phyloP scores from a whole-genome alignment of 2,888 invertebrate species.

The Dolomedes plantarius region DNA sequence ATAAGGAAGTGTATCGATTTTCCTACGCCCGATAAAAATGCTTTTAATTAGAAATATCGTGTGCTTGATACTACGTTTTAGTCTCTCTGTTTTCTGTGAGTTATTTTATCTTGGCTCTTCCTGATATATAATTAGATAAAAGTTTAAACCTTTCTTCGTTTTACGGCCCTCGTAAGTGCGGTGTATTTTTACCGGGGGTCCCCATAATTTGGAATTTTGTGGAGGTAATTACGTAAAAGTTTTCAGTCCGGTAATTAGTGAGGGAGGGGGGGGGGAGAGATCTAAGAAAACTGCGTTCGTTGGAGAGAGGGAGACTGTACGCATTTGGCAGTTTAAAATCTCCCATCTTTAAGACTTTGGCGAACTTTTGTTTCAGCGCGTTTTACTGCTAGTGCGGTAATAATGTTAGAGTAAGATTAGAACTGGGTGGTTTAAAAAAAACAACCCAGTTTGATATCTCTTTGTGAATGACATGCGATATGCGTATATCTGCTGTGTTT shows the following conservation, averaged over 20 bases:
- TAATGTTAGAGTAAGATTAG: no score
- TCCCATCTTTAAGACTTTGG: no score
- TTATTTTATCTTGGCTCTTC: not conserved
- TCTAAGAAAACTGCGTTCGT: not conserved
- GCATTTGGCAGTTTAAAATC: no score
- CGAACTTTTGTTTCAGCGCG: no score
- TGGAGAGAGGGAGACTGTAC: not conserved
- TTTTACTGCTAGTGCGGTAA: no score
- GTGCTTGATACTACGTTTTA: not conserved
- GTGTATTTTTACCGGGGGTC: not conserved
- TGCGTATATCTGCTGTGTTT: no score
- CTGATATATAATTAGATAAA: not conserved
- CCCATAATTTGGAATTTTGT: slow-evolving; percentile 3
- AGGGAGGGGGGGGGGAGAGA: not conserved
- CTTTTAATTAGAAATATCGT: slow-evolving; percentile 2
- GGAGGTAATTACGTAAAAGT: not conserved
- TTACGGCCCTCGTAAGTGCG: not conserved
- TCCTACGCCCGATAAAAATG: not conserved
- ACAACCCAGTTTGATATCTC: no score
- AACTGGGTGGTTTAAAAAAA: no score
- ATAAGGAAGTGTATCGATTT: not conserved
- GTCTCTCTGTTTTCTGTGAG: no score
- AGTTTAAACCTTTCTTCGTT: slow-evolving; percentile 3
- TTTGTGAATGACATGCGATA: no score
- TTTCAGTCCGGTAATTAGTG: not conserved